Percentiles rank a stretch among this genome's conserved stretches.
These are phyloP conservation scores for Lasioglossum baleicum DNA, from an alignment of 1,140 invertebrate genomes.

Conservation along the genomic window DNA sequence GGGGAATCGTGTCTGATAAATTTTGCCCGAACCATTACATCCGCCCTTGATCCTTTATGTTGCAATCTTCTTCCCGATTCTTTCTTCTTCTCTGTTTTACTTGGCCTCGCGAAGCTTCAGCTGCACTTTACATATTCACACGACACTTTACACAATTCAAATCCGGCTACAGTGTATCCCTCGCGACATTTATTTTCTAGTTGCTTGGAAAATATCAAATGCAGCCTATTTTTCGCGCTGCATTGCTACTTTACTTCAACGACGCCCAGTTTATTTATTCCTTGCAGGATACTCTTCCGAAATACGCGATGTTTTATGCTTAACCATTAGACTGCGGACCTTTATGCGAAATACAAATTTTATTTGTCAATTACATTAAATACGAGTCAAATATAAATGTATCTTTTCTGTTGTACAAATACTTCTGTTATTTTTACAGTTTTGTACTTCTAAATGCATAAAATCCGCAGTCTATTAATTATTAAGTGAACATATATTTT, in stretches of 20 bases:
- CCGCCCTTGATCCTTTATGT: slow-evolving; percentile 5
- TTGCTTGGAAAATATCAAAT: not conserved
- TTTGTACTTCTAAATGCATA: too few species aligned
- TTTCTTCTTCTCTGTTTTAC: not conserved
- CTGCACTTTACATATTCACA: slow-evolving; percentile 16
- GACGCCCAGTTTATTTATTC: too few species aligned
- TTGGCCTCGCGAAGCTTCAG: not conserved
- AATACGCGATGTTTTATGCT: not conserved
- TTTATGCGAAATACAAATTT: too few species aligned
- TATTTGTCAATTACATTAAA: too few species aligned
- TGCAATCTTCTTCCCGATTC: slow-evolving; percentile 15
- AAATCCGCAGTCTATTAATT: too few species aligned
- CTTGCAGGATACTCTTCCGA: not conserved
- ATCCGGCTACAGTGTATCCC: not conserved
- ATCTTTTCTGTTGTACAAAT: too few species aligned
- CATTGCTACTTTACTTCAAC: not conserved
- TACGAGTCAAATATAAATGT: too few species aligned
- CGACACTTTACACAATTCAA: not conserved
- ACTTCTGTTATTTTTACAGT: too few species aligned
- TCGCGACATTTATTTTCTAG: not conserved
- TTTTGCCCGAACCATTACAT: slow-evolving; percentile 29
- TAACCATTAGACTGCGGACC: not conserved
- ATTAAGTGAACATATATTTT: too few species aligned
- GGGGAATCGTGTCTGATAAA: slow-evolving; percentile 40
- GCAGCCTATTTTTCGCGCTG: not conserved